phyloP scores from a whole-genome alignment of 1,140 invertebrate genomes.

The Adelges cooleyi region DNA sequence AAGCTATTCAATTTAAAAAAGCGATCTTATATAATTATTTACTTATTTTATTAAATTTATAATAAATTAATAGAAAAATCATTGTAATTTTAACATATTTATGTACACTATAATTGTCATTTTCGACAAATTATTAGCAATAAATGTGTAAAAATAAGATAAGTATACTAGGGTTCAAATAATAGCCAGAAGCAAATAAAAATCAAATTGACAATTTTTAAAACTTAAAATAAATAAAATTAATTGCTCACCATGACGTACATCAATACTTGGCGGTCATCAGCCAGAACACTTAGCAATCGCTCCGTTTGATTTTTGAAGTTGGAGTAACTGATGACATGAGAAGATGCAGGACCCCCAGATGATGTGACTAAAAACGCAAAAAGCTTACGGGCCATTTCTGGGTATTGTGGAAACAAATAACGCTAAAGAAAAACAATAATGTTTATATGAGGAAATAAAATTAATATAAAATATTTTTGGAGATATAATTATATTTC shows the following conservation, averaged over 20 bases:
- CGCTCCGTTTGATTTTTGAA: constrained; percentile 61
- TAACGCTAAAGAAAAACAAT: constrained; percentile 44
- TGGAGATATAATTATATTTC: neutral
- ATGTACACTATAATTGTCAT: too few relatives aligned
- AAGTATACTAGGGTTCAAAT: too few relatives aligned
- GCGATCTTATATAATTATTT: too few relatives aligned
- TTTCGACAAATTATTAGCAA: too few relatives aligned
- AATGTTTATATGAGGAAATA: neutral
- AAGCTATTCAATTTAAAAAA: too few relatives aligned
- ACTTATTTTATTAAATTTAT: too few relatives aligned
- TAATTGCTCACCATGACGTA: constrained; percentile 45
- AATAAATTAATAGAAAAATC: too few relatives aligned
- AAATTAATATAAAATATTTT: constrained; percentile 3
- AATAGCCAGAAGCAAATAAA: too few relatives aligned
- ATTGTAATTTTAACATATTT: too few relatives aligned
- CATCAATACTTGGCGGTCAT: constrained; percentile 49
- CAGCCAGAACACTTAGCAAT: constrained; percentile 54
- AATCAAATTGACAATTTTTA: neutral
- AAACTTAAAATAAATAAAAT: too few relatives aligned
- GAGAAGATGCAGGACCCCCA: constrained; percentile 45
- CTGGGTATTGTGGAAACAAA: constrained; percentile 63
- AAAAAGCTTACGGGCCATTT: constrained; percentile 56
- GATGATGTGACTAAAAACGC: constrained; percentile 48
- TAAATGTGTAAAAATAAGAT: too few relatives aligned
- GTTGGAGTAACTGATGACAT: constrained; percentile 44